These are phyloP conservation scores for Sinelater perroti DNA, from an alignment of 2,888 invertebrate genomes.

Conservation along the genomic window DNA sequence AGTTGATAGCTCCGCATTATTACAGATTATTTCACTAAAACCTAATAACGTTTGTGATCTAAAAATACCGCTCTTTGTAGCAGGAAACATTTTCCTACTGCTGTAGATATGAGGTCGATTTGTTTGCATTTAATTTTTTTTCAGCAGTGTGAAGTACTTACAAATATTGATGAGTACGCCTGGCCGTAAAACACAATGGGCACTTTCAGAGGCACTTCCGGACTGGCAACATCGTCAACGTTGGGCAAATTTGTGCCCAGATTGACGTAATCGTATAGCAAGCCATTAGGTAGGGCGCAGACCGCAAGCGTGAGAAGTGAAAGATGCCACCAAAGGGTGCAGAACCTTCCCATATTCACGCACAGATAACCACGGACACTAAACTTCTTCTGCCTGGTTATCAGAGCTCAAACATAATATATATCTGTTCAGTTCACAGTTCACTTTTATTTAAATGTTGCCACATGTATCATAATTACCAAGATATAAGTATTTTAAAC, in stretches of 20 bases:
- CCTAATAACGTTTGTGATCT: conserved; percentile 5
- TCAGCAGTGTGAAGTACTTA: too few relatives aligned
- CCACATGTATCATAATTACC: conserved; percentile 40
- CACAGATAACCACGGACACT: conserved; percentile 31
- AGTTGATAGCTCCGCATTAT: conserved; percentile 25
- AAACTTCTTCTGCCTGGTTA: conserved; percentile 29
- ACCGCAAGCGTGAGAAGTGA: conserved; percentile 31
- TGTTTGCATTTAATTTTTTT: too few relatives aligned
- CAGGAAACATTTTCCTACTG: too few relatives aligned
- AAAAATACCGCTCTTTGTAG: too few relatives aligned
- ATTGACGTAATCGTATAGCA: conserved; percentile 70
- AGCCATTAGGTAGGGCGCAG: conserved; percentile 61
- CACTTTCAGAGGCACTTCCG: conserved; percentile 71
- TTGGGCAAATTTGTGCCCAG: conserved; percentile 64
- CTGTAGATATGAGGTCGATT: too few relatives aligned
- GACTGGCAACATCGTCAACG: conserved; percentile 71
- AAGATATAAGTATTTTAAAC: conserved; percentile 15
- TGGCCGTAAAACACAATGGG: conserved; percentile 84
- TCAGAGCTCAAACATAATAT: conserved; percentile 31
- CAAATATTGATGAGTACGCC: conserved; percentile 78
- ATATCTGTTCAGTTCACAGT: conserved; percentile 48
- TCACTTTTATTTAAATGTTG: conserved; percentile 47
- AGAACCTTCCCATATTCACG: conserved; percentile 54
- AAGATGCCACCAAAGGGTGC: conserved; percentile 60
- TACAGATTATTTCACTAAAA: conserved; percentile 27